Evolutionary conservation across 1,140 invertebrate species (phyloP).

Genomic region (Saccostrea echinata): DNA sequence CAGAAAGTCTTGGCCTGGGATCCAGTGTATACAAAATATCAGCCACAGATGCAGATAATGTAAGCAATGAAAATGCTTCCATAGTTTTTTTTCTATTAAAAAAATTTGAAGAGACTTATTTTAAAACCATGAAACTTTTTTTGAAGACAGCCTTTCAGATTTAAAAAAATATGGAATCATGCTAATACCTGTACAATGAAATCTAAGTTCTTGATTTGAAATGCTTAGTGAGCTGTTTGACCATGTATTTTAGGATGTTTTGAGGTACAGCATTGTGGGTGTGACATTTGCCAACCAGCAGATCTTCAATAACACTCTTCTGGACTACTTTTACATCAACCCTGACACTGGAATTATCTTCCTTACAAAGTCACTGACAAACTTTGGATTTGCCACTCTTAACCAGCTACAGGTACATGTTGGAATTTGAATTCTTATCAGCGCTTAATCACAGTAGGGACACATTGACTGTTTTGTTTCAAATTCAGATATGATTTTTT

Average conservation of each 20-base stretch:
- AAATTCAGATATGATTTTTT: not conserved
- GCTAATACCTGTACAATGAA: too few relatives aligned
- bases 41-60: slow-evolving; percentile 60
- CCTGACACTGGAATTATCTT: slow-evolving; percentile 56
- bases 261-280: slow-evolving; percentile 39
- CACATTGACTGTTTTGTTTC: too few relatives aligned
- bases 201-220: not conserved
- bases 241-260: slow-evolving; percentile 22
- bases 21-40: slow-evolving; percentile 53
- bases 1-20: slow-evolving; percentile 54
- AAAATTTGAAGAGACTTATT: not conserved
- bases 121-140: not conserved
- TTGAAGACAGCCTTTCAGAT: not conserved
- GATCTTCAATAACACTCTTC: not conserved
- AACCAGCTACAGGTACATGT: slow-evolving; percentile 57
- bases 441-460: too few relatives aligned
- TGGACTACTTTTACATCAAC: slow-evolving; percentile 52
- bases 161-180: slow-evolving; percentile 28
- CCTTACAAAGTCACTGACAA: slow-evolving; percentile 25
- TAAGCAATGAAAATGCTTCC: slow-evolving; percentile 48
- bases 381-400: slow-evolving; percentile 35
- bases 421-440: too few relatives aligned
- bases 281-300: slow-evolving; percentile 12
- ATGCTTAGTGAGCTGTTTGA: not conserved
- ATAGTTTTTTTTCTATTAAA: slow-evolving; percentile 63